Base-by-base conservation (phyloP, 2,888 invertebrate species). In the Andrena camellia region DNA sequence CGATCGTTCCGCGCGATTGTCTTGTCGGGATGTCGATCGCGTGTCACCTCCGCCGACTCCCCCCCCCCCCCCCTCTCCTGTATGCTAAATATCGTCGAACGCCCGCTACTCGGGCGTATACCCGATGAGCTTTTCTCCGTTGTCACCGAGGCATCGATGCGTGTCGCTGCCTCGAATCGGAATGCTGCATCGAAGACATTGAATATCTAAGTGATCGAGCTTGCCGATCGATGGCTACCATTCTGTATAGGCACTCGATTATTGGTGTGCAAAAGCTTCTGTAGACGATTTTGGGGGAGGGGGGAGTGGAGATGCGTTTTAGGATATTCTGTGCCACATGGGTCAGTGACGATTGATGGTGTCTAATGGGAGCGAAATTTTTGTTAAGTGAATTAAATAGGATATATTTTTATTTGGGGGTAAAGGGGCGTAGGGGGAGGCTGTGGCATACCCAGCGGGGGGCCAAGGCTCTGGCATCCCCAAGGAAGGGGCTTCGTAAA, bases 1-100 rank as follows among this genome's bases (percentile, higher is more conserved):
- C 70, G 86, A 86, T 81, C 78, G 83, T 50, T 68, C 35, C 6
- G 10, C 5, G 23, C 72, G 83, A 86, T 86, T 86, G 86, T 86
- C 84, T 86, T 84, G 84, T 86, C 86, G 66, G 74, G 72, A 81
- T 84, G 86, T 86, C 86, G 80, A 86, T 86, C 86, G 82, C 63
- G 82, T 81, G 81, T 83, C 83, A 57, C 48, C 69, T 69, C 66
- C 50, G 50, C 71, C 35, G 57, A 63, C 78, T 62, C 52, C 60
- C 78, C 62, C 62, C 62, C 52, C 42, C 8, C 29, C 13, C n/a
- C n/a, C n/a, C n/a, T n/a, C n/a, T n/a, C n/a, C n/a, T n/a, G 54
- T 69, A 81, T 72, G 78, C 59, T 72, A 73, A 81, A 78, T 66
- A 78, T 78, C 35, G 54, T 7, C 31, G 76, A 33, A 67, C 35